A percentile compares a stretch with the other conserved stretches of the same genome.
Conservation (phyloP, 2,113 vertebrate species). For the Tautogolabrus adspersus region DNA sequence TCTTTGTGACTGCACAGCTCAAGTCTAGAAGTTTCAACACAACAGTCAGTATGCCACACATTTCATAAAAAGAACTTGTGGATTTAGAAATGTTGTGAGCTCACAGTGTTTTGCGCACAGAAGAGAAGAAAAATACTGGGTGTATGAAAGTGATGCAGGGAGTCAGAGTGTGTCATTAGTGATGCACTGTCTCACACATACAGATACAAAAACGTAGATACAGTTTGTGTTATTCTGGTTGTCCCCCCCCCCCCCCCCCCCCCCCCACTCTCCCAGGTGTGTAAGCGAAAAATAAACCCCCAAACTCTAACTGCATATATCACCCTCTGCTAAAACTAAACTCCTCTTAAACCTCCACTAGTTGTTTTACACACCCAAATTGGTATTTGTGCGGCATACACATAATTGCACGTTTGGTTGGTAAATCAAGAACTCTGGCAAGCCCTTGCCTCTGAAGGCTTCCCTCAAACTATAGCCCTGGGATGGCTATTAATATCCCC, state of each 20-base stretch:
- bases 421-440: slow-evolving; percentile 83
- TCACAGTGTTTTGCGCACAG: slow-evolving; percentile 59
- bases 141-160: slow-evolving; percentile 57
- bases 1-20: slow-evolving; percentile 15
- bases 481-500: slow-evolving; percentile 83
- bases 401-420: slow-evolving; percentile 85
- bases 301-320: slow-evolving; percentile 53
- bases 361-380: slow-evolving; percentile 86
- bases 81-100: slow-evolving; percentile 51
- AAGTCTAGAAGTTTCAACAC: slow-evolving; percentile 42
- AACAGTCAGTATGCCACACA: not conserved
- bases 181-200: slow-evolving; percentile 52
- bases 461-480: slow-evolving; percentile 85
- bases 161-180: slow-evolving; percentile 73
- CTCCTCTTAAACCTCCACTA: slow-evolving; percentile 72
- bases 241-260: slow-evolving; percentile 46
- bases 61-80: slow-evolving; percentile 20
- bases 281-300: slow-evolving; percentile 61
- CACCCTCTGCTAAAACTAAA: slow-evolving; percentile 59
- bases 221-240: slow-evolving; percentile 31
- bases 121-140: slow-evolving; percentile 65
- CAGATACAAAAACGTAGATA: not conserved
- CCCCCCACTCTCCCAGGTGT: slow-evolving; percentile 45
- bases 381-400: slow-evolving; percentile 83
- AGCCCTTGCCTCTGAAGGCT: slow-evolving; percentile 77